Conservation (phyloP, 1,140 invertebrate genomes). For the Cecropterus lyciades region DNA sequence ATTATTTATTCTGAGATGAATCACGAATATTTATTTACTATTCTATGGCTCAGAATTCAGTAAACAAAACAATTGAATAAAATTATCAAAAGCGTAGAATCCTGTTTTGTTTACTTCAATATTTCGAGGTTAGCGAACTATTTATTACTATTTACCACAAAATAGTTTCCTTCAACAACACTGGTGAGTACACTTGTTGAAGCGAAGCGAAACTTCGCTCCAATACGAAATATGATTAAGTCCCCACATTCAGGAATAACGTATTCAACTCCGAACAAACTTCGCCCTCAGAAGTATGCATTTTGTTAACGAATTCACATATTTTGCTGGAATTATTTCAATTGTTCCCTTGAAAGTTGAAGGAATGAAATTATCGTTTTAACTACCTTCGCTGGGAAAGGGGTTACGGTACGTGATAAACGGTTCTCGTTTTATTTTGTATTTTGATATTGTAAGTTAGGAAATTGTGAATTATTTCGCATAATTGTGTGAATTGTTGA, state of each 20-base stretch:
- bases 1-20: no score
- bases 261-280: slow-evolving; percentile 41
- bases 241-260: slow-evolving; percentile 24
- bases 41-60: no score
- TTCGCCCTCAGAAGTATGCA: slow-evolving; percentile 42
- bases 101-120: no score
- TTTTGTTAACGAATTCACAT: slow-evolving; percentile 48
- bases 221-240: slow-evolving; percentile 33
- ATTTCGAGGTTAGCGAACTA: neutral
- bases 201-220: slow-evolving; percentile 23
- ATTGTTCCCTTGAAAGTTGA: slow-evolving; percentile 38
- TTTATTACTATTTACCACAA: slow-evolving; percentile 1
- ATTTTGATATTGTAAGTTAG: no score
- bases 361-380: slow-evolving; percentile 32
- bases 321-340: slow-evolving; percentile 44
- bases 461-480: no score
- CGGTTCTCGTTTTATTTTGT: neutral
- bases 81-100: no score
- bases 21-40: no score
- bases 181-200: slow-evolving; percentile 21
- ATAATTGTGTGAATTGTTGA: no score
- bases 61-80: no score
- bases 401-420: neutral
- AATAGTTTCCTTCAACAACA: slow-evolving; percentile 8
- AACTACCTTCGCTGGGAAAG: slow-evolving; percentile 10